These are phyloP conservation scores for Drosophila algonquin DNA, from an alignment of 2,888 invertebrate genomes.

Conservation along the genomic window DNA sequence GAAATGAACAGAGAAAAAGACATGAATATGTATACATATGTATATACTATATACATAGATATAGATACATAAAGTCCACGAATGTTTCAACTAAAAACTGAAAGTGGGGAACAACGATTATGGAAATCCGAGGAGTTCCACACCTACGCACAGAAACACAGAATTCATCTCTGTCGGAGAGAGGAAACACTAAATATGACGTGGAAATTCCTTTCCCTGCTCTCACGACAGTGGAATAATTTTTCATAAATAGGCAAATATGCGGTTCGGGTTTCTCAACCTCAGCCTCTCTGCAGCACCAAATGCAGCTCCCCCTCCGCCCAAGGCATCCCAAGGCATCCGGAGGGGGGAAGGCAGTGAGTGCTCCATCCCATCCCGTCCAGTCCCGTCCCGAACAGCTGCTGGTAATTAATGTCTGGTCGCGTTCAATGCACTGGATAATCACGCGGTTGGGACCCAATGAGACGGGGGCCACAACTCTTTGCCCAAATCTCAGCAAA, in stretches of 20 bases:
- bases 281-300: neutral
- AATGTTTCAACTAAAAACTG: neutral
- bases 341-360: neutral
- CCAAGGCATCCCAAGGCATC: slow-evolving; percentile 9
- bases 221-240: slow-evolving; percentile 53
- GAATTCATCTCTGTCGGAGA: slow-evolving; percentile 11
- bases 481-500: slow-evolving; percentile 73
- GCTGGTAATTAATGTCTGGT: slow-evolving; percentile 76
- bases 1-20: slow-evolving; percentile 18
- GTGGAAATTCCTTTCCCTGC: slow-evolving; percentile 52
- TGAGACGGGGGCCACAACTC: slow-evolving; percentile 57
- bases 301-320: neutral
- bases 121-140: slow-evolving; percentile 56
- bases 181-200: slow-evolving; percentile 47
- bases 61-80: slow-evolving; percentile 1
- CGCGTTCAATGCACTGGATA: slow-evolving; percentile 79
- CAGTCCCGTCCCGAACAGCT: slow-evolving; percentile 57
- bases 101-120: slow-evolving; percentile 44
- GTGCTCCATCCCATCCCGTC: neutral
- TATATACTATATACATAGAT: slow-evolving; percentile 12
- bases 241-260: slow-evolving; percentile 73
- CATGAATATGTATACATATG: slow-evolving; percentile 11
- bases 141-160: slow-evolving; percentile 52
- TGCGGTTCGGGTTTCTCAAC: slow-evolving; percentile 40
- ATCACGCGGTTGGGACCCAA: slow-evolving; percentile 61